Conservation (phyloP, 2,797 vertebrate genomes). For the Clangula hyemalis region DNA sequence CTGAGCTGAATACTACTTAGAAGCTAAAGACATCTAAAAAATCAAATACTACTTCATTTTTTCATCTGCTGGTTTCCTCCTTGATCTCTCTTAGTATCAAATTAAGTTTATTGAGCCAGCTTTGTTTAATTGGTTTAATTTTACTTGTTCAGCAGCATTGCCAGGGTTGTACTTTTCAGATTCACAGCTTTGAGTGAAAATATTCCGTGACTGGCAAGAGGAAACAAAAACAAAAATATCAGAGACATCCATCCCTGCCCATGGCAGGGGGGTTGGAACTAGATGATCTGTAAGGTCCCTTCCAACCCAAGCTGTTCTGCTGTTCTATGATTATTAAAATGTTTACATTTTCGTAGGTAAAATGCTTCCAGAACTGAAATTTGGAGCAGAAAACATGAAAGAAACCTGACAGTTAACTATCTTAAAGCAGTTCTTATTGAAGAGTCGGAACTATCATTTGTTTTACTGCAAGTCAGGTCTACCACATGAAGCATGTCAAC, state of each 20-base stretch:
- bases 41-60: neutral
- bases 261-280: too few relatives aligned
- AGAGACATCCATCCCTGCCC: neutral
- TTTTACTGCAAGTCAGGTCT: neutral
- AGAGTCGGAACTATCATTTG: neutral
- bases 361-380: conserved; percentile 37
- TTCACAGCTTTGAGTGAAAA: conserved; percentile 56
- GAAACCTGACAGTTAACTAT: neutral
- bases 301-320: too few relatives aligned
- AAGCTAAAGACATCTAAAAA: neutral
- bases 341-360: conserved; percentile 30
- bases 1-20: neutral
- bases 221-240: conserved; percentile 30
- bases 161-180: conserved; percentile 31
- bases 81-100: neutral
- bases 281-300: too few relatives aligned
- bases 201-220: conserved; percentile 41
- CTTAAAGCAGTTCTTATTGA: neutral
- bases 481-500: neutral
- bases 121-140: conserved; percentile 61
- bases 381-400: neutral
- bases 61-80: conserved; percentile 2
- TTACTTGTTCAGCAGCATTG: conserved; percentile 33
- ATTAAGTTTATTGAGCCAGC: conserved; percentile 32
- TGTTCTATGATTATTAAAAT: neutral